Evolutionary conservation across 2,113 vertebrate genomes (phyloP).

Genomic region (Vireo altiloquus): DNA sequence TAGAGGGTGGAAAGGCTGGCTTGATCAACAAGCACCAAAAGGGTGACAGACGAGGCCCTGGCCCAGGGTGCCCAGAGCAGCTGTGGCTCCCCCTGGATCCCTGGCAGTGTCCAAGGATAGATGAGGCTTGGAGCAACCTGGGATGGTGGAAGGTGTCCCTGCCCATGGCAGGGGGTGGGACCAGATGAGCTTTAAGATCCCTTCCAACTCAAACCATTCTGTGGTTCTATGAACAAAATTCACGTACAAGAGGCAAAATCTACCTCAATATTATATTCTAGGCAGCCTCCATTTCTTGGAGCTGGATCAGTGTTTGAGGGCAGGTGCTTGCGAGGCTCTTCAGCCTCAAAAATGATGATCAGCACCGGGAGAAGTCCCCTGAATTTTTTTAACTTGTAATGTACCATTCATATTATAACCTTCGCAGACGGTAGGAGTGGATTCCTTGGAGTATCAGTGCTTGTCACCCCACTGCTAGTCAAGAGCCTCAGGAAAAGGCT

Average conservation of each 20-base stretch:
- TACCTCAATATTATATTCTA: not conserved
- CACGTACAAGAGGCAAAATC: not conserved
- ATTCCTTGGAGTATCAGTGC: not conserved
- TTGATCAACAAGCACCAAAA: not conserved
- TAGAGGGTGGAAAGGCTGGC: not conserved
- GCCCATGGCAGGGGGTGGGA: not conserved
- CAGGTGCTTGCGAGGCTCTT: not conserved
- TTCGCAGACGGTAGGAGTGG: not conserved
- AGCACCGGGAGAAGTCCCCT: not conserved
- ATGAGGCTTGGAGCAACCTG: not conserved
- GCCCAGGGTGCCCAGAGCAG: not conserved
- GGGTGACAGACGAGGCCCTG: not conserved
- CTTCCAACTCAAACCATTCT: not conserved
- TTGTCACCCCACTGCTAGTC: not conserved
- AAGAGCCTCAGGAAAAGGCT: not conserved
- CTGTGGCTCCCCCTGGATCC: not conserved
- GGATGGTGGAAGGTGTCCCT: not conserved
- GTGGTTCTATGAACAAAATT: not conserved
- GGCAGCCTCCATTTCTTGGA: not conserved
- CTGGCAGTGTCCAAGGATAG: not conserved
- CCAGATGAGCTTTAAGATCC: not conserved
- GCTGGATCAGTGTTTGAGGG: not conserved
- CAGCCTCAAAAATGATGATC: not conserved
- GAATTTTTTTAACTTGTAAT: not conserved
- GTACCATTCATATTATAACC: not conserved